Evolutionary conservation across 2,113 vertebrate species (phyloP).

Genomic region (Agelaius phoeniceus): DNA sequence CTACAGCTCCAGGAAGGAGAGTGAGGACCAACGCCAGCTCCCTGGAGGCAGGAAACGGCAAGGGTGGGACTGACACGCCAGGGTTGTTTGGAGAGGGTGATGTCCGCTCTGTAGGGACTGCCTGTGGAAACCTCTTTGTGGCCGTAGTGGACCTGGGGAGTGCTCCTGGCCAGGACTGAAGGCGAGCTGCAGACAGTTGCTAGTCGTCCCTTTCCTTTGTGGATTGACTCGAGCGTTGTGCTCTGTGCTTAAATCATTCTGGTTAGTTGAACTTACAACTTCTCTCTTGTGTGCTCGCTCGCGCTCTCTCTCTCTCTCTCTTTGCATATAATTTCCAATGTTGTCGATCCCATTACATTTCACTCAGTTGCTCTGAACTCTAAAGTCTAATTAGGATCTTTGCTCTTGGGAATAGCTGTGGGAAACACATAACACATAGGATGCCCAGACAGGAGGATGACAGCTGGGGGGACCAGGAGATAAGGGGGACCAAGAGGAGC

Average conservation of each 20-base stretch:
- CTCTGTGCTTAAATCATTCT: conserved; percentile 74
- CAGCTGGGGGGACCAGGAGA: not conserved
- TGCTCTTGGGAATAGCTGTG: conserved; percentile 1
- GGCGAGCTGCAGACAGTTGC: conserved; percentile 50
- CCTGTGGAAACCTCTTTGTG: conserved; percentile 29
- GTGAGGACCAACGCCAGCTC: conserved; percentile 46
- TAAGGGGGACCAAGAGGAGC: not conserved
- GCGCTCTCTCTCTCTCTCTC: not conserved
- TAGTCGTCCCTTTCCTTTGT: conserved; percentile 40
- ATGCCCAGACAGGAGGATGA: not conserved
- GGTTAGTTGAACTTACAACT: conserved; percentile 52
- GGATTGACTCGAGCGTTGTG: conserved; percentile 47
- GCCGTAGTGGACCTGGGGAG: not conserved
- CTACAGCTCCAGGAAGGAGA: conserved; percentile 53
- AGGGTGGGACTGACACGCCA: not conserved
- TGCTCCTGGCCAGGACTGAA: conserved; percentile 29
- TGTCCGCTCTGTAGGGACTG: not conserved
- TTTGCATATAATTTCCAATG: conserved; percentile 50
- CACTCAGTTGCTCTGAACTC: conserved; percentile 69
- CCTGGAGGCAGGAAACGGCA: conserved; percentile 17
- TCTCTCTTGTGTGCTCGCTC: not conserved
- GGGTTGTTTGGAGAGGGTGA: conserved; percentile 16
- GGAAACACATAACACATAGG: not conserved
- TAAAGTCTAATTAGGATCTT: conserved; percentile 53
- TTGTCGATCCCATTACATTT: conserved; percentile 78